Evolutionary conservation across 2,797 vertebrate genomes (phyloP).

Genomic region (Bradypus variegatus): DNA sequence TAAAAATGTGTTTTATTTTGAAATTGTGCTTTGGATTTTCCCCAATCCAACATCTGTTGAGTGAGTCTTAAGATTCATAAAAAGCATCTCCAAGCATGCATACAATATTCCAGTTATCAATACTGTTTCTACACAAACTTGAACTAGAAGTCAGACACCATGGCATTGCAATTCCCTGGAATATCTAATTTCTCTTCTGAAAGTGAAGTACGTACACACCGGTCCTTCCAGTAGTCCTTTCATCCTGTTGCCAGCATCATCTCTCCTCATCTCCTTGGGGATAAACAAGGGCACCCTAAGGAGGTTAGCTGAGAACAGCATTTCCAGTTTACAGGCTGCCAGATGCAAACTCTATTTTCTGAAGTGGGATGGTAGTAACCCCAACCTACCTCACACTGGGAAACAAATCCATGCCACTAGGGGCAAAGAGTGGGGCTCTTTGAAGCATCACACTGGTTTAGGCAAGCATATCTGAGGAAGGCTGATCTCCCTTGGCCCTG

Average conservation of each 20-base stretch:
- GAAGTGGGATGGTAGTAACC: constrained; percentile 32
- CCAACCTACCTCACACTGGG: constrained; percentile 23
- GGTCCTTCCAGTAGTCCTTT: constrained; percentile 47
- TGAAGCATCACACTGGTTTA: constrained; percentile 26
- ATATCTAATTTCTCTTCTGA: constrained; percentile 63
- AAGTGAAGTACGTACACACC: neutral
- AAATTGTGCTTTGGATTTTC: constrained; percentile 73
- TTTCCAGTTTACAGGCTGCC: constrained; percentile 56
- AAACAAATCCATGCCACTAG: neutral
- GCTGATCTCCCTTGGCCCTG: constrained; percentile 33
- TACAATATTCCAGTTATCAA: constrained; percentile 85
- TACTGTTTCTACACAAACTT: constrained; percentile 71
- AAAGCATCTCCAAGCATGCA: constrained; percentile 74
- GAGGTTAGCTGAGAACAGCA: constrained; percentile 56
- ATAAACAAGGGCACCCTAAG: constrained; percentile 55
- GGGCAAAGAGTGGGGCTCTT: constrained; percentile 25
- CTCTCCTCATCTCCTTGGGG: constrained; percentile 28
- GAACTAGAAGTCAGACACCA: constrained; percentile 68
- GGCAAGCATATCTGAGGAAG: constrained; percentile 48
- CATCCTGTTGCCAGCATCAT: constrained; percentile 1
- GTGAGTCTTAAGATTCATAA: constrained; percentile 70
- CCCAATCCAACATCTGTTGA: constrained; percentile 72
- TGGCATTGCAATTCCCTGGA: constrained; percentile 65
- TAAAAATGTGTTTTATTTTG: constrained; percentile 72
- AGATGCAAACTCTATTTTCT: constrained; percentile 49